Evolutionary conservation across 1,140 invertebrate genomes (phyloP).

Genomic region (Heliconius hermathena): DNA sequence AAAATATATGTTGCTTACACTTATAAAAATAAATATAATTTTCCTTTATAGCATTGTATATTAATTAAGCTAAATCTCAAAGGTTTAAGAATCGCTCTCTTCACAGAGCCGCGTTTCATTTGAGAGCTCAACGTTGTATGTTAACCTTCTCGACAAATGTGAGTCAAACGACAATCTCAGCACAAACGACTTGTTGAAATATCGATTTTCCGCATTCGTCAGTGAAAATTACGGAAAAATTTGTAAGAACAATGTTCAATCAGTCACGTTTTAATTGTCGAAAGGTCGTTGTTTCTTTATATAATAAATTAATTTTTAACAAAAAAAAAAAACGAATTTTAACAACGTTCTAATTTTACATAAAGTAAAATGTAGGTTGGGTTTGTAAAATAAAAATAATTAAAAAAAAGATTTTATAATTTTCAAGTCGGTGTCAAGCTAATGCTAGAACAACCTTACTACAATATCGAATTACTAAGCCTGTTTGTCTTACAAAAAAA

Average conservation of each 20-base stretch:
- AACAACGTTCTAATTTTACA: too few species aligned
- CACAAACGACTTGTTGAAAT: slow-evolving; percentile 28
- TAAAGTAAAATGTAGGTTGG: too few species aligned
- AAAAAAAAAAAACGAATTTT: too few species aligned
- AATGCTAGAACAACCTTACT: too few species aligned
- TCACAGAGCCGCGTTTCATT: slow-evolving; percentile 26
- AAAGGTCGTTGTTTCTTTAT: background rate
- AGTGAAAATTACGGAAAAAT: background rate
- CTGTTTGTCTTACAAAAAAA: too few species aligned
- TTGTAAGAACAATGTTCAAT: background rate
- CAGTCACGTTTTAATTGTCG: slow-evolving; percentile 1
- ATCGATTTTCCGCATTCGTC: slow-evolving; percentile 21
- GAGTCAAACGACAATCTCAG: slow-evolving; percentile 15
- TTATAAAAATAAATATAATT: background rate
- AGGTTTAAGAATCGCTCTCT: slow-evolving; percentile 14
- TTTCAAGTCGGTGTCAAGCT: too few species aligned
- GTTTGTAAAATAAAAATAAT: too few species aligned
- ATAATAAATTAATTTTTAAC: too few species aligned
- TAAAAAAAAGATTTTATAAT: too few species aligned
- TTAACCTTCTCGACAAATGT: slow-evolving; percentile 23
- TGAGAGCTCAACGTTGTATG: slow-evolving; percentile 11
- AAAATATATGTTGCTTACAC: too few species aligned
- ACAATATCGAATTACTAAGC: too few species aligned
- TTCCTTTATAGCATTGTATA: slow-evolving; percentile 7
- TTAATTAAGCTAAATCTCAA: slow-evolving; percentile 23